Base-by-base conservation (phyloP, 1,140 invertebrate species). In the Coenobita brevimanus region DNA sequence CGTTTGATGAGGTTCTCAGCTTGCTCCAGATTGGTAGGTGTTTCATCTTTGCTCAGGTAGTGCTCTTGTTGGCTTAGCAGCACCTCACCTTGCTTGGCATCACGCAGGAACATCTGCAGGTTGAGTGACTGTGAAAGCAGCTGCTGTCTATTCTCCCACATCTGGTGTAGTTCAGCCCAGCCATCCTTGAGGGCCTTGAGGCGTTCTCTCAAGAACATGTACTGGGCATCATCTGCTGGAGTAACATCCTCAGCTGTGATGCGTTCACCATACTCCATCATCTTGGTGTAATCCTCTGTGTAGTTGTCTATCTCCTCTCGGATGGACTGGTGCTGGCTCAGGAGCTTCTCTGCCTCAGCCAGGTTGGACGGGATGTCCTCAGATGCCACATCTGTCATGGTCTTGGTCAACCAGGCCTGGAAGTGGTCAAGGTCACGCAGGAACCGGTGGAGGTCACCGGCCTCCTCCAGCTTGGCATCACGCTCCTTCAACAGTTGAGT, bases 291-390 rank as follows among this genome's bases (percentile, higher is more conserved):
- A 92, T 99, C 99, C 90, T 99, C 97, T 69, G 96, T 98, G 92
- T 99, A 99, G 91, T 99, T 99, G 92, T 99, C 98, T 91, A 99
- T 99, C 93, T 99, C 99, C 92, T 99, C 98, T 91, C 97, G 96
- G 90, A 99, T 98, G 88, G 97, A 97, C 93, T 99, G 97, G 93
- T 99, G 99, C 93, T 97, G 98, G 78, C 96, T 98, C 0, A 99
- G 94, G 2, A 99, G 93, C 92, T 98, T 97, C 93, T 99, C 99
- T 27, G 99, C 98, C 92, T 99, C 98, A 4, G 98, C 95, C 90
- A 99, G 93, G 89, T 96, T 98, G n/a, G 96, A 96, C 30, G 99
- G 99, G 86, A 97, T 98, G 92, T 99, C 99, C 93, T 99, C 98
- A 13, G 97, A 99, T 21, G 99, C 99, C 41, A 99, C 96, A 92